phyloP scores from a whole-genome alignment of 1,140 invertebrate genomes.

The Melipona quadrifasciata region DNA sequence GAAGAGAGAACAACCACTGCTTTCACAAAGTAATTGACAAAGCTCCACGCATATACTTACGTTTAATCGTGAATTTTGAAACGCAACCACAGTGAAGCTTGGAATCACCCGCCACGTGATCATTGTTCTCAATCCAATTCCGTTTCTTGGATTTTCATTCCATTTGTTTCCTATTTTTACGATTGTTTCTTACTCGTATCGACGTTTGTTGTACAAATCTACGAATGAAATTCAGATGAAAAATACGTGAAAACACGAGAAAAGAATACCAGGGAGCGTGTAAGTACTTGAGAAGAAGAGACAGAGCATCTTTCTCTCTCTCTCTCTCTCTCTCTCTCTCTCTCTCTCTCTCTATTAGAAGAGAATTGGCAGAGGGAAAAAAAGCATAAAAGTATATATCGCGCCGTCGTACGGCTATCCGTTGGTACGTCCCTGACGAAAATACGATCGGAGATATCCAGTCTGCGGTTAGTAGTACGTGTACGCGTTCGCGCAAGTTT shows the following conservation, averaged over 20 bases:
- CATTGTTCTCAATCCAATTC: not conserved
- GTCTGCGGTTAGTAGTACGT: slow-evolving; percentile 45
- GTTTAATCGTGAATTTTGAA: not conserved
- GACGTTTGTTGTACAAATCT: not conserved
- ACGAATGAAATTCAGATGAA: not conserved
- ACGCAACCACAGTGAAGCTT: not conserved
- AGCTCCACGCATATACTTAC: not conserved
- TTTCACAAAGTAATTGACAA: not conserved
- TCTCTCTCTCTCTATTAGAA: no score
- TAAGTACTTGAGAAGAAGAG: no score
- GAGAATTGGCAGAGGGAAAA: not conserved
- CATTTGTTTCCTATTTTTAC: not conserved
- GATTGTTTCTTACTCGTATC: not conserved
- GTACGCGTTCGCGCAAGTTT: slow-evolving; percentile 59
- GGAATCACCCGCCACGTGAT: not conserved
- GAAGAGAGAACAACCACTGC: not conserved
- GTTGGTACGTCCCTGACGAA: not conserved
- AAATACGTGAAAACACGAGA: not conserved
- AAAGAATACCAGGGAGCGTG: not conserved
- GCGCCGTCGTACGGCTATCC: not conserved
- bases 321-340: no score
- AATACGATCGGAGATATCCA: slow-evolving; percentile 36
- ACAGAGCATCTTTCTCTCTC: no score
- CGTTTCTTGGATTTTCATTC: not conserved
- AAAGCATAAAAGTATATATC: slow-evolving; percentile 14